These are phyloP conservation scores for Ericerus pela DNA, from an alignment of 1,140 invertebrate genomes.

Conservation along the genomic window DNA sequence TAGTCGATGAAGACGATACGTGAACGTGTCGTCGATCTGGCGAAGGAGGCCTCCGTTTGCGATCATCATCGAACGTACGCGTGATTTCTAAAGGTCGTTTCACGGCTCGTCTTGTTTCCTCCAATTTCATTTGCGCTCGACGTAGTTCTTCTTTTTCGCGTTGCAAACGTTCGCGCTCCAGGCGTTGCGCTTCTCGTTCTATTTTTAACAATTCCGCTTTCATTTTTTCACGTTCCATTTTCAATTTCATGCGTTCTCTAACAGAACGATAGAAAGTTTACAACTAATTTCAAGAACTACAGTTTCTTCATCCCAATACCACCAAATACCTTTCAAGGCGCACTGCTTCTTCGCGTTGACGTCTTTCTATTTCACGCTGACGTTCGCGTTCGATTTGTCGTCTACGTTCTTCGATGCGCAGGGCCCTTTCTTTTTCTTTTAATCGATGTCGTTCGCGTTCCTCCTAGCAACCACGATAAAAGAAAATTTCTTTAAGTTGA, in stretches of 20 bases:
- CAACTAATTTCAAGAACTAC: slow-evolving; percentile 8
- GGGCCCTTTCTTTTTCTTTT: slow-evolving; percentile 55
- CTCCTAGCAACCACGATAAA: slow-evolving; percentile 40
- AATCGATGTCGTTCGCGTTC: slow-evolving; percentile 62
- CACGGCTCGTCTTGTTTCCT: slow-evolving; percentile 14
- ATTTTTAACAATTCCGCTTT: slow-evolving; percentile 61
- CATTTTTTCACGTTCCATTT: slow-evolving; percentile 56
- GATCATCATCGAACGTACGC: neutral
- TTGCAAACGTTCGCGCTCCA: slow-evolving; percentile 55
- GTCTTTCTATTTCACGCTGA: slow-evolving; percentile 57
- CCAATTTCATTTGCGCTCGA: slow-evolving; percentile 19
- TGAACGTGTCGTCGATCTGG: neutral
- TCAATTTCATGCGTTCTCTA: slow-evolving; percentile 57
- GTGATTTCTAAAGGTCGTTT: neutral
- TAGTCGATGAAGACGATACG: neutral
- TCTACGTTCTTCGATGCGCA: slow-evolving; percentile 57
- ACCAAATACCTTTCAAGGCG: slow-evolving; percentile 41
- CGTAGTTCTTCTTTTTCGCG: slow-evolving; percentile 30
- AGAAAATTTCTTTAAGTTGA: no score
- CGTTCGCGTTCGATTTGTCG: slow-evolving; percentile 51
- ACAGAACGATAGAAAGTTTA: slow-evolving; percentile 16
- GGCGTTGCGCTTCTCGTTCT: slow-evolving; percentile 58
- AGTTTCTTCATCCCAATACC: neutral
- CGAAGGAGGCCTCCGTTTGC: neutral
- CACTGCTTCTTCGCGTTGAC: slow-evolving; percentile 62